Base-by-base conservation (phyloP, 2,888 invertebrate species). In the Ochropleura leucogaster region DNA sequence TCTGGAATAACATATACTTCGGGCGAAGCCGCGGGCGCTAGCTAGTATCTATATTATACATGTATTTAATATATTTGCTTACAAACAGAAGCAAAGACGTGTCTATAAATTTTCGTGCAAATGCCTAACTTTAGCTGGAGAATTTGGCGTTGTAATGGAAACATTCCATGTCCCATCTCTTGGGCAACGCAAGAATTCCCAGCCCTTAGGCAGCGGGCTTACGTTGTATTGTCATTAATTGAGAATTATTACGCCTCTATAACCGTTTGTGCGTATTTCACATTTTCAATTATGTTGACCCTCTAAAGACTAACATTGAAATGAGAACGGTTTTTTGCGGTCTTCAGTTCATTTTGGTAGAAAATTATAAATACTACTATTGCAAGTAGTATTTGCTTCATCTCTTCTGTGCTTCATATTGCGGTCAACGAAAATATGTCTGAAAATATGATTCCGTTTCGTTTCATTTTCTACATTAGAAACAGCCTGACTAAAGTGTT, bases 141-240 rank as follows among this genome's bases (percentile, higher is more conserved):
- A 84, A 87, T 86, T 79, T 69, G 57, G 68, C 64, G 51, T 70
- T 62, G 68, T 82, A 85, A 88, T 87, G 75, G 83, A 77, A 82
- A 85, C 84, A 88, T 88, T 86, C 87, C 75, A 76, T 59, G 16
- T 62, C 46, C 74, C 72, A 79, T 72, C 65, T 67, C 74, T 76
- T 30, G 53, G 76, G 57, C 62, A 60, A 75, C 82, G 55, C 77
- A 79, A 79, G 75, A 72, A 86, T 84, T 87, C 80, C 74, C 8
- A 68, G 67, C 67, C 63, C 62, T 53, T 40, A 67, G 62, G n/a
- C n/a, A 14, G 44, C n/a, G 44, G n/a, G 59, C 60, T 51, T 44
- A 44, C 49, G 40, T 42, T 66, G 46, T 69, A 49, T 64, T 66
- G 60, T 70, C 47, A 69, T 67, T 69, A 64, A 64, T 44, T 53